Evolutionary conservation across 2,113 vertebrate genomes (phyloP).

Genomic region (Muntiacus reevesi): DNA sequence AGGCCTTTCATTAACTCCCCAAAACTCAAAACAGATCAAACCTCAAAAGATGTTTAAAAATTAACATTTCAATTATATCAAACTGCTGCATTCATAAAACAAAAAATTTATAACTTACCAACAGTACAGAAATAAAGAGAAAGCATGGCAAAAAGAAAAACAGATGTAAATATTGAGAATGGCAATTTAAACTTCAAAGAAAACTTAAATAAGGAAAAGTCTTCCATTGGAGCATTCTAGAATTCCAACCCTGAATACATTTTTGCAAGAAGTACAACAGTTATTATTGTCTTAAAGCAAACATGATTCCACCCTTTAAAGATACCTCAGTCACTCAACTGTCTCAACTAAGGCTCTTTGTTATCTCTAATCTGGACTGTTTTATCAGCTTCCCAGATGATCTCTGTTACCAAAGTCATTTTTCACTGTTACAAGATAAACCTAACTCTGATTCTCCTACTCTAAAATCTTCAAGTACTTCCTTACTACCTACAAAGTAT

Average conservation of each 20-base stretch:
- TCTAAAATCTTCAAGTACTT: conserved; percentile 27
- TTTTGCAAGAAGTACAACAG: conserved; percentile 27
- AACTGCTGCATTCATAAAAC: not conserved
- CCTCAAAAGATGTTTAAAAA: conserved; percentile 1
- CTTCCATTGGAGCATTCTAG: not conserved
- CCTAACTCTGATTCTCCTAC: not conserved
- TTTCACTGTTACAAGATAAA: conserved; percentile 7
- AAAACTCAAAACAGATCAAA: not conserved
- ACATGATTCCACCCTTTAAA: not conserved
- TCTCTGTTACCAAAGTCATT: not conserved
- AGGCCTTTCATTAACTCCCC: not conserved
- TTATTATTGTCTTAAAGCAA: conserved; percentile 24
- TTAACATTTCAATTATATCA: not conserved
- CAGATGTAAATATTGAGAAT: conserved; percentile 72
- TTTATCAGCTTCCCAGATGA: not conserved
- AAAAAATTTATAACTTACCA: conserved; percentile 80
- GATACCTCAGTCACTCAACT: not conserved
- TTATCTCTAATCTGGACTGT: not conserved
- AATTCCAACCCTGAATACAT: not conserved
- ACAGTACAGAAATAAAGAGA: conserved; percentile 76
- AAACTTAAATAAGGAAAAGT: not conserved
- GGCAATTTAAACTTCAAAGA: conserved; percentile 65
- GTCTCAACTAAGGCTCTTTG: not conserved
- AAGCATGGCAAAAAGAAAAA: conserved; percentile 78
- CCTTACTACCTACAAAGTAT: not conserved